Percentiles rank a stretch among this genome's conserved stretches.
Conservation (phyloP, 1,140 invertebrate genomes). For the Contarinia nasturtii region DNA sequence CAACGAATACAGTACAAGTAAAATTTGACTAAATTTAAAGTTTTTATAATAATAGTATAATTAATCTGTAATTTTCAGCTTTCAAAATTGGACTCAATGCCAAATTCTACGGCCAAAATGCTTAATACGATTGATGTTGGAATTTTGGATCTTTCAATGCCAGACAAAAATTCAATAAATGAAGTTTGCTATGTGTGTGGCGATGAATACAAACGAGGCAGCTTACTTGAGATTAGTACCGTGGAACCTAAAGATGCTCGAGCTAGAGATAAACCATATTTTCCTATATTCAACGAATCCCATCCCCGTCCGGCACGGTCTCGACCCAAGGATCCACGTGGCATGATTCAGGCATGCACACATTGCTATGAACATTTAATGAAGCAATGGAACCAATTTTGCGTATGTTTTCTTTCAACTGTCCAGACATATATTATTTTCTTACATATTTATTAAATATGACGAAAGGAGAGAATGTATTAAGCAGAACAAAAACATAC, state of each 20-base stretch:
- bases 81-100: background rate
- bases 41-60: too few relatives aligned
- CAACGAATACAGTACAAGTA: background rate
- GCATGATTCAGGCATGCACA: constrained; percentile 56
- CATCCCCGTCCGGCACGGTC: constrained; percentile 65
- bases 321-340: constrained; percentile 63
- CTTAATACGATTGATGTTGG: constrained; percentile 30
- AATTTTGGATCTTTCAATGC: constrained; percentile 74
- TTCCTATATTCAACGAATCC: constrained; percentile 59
- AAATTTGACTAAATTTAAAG: too few relatives aligned
- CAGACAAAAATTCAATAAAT: constrained; percentile 72
- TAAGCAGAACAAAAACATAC: too few relatives aligned
- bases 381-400: constrained; percentile 59
- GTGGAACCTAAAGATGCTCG: constrained; percentile 30
- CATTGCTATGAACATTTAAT: constrained; percentile 64
- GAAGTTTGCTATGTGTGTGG: constrained; percentile 79
- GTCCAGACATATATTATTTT: too few relatives aligned
- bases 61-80: too few relatives aligned
- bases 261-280: constrained; percentile 44
- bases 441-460: too few relatives aligned
- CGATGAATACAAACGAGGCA: constrained; percentile 64
- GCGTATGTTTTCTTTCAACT: constrained; percentile 35
- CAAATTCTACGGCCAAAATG: background rate
- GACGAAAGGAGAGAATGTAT: too few relatives aligned
- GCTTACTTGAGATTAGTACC: constrained; percentile 39